Conservation (phyloP, 2,797 vertebrate species). For the Basileuterus tristriatus region DNA sequence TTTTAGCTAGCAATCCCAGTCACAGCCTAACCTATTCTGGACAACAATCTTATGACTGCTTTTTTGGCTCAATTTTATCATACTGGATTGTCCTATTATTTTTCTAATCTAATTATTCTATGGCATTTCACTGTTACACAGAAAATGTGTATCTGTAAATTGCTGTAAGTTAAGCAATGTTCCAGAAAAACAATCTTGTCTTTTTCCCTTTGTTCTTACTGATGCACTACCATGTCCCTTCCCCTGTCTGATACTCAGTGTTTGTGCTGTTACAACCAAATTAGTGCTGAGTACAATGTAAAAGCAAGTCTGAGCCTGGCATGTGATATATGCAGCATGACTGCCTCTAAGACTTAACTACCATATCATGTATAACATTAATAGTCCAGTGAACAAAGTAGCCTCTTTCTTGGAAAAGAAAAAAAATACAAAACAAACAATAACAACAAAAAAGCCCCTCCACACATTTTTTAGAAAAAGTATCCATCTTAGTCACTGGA, state of each 20-base stretch:
- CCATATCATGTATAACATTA: not conserved
- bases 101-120: conserved; percentile 9
- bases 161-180: not conserved
- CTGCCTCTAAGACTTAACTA: not conserved
- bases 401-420: not conserved
- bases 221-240: not conserved
- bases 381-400: not conserved
- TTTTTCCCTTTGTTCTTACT: not conserved
- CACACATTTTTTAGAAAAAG: not conserved
- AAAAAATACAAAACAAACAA: not conserved
- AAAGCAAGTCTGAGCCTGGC: not conserved
- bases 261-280: not conserved
- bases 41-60: not conserved
- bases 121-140: not conserved
- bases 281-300: not conserved
- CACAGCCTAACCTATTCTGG: not conserved
- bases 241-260: not conserved
- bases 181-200: not conserved
- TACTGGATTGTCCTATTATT: not conserved
- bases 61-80: conserved; percentile 1
- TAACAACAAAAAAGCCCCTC: not conserved
- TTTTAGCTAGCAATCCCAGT: not conserved
- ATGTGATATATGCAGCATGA: not conserved
- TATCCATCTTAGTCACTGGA: not conserved
- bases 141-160: not conserved